Percentiles rank a stretch among this genome's conserved stretches.
Evolutionary conservation across 2,113 vertebrate species (phyloP).

Genomic region (Collichthys lucidus): DNA sequence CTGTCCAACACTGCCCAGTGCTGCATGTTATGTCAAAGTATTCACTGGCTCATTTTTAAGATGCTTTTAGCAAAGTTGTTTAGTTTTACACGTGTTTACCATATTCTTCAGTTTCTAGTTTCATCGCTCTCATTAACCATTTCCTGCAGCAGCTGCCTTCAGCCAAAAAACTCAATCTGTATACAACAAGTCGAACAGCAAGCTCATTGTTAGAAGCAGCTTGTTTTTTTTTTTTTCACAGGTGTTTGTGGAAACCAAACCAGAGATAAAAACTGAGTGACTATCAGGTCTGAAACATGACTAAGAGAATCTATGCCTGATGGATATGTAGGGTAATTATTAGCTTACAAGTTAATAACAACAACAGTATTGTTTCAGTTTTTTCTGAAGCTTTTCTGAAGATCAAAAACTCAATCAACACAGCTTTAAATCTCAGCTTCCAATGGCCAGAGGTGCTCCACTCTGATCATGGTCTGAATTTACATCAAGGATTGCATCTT

Average conservation of each 20-base stretch:
- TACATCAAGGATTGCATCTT: slow-evolving; percentile 90
- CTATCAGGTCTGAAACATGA: no score
- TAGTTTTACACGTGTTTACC: not conserved
- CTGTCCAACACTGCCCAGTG: not conserved
- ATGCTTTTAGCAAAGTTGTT: not conserved
- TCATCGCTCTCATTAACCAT: not conserved
- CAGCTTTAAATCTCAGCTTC: slow-evolving; percentile 63
- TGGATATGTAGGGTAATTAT: not conserved
- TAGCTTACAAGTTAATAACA: not conserved
- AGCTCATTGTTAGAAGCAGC: not conserved
- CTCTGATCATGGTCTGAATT: slow-evolving; percentile 89
- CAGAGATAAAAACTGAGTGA: no score
- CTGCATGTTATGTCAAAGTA: not conserved
- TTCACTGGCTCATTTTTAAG: not conserved
- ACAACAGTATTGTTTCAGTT: not conserved
- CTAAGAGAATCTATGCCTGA: not conserved
- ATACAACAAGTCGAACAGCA: not conserved
- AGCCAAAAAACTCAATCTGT: not conserved
- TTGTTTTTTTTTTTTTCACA: not conserved
- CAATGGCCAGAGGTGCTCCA: slow-evolving; percentile 80
- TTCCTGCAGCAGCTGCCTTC: not conserved
- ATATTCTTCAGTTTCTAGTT: not conserved
- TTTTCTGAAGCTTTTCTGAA: slow-evolving; percentile 1
- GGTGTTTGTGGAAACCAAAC: not conserved
- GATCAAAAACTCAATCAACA: not conserved